Evolutionary conservation across 2,113 vertebrate species (phyloP).

Genomic region (Channa argus): DNA sequence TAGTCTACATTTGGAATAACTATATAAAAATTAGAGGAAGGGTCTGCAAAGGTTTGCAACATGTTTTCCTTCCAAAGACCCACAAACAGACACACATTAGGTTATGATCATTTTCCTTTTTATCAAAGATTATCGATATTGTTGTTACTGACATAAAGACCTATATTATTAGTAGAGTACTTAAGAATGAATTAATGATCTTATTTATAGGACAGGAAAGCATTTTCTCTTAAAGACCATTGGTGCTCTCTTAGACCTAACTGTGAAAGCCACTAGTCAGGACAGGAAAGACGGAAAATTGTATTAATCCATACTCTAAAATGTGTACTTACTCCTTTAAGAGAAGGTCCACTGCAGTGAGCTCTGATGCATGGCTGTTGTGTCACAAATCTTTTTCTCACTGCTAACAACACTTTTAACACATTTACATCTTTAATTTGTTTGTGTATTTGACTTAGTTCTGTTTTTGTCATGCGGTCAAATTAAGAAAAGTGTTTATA

Average conservation of each 20-base stretch:
- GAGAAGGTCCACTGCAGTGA: conserved; percentile 83
- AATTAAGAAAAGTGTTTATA: too few relatives aligned
- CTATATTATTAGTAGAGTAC: conserved; percentile 17
- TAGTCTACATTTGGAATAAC: background rate
- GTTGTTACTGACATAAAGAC: conserved; percentile 1
- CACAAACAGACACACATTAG: background rate
- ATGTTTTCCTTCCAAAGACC: background rate
- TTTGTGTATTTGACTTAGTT: conserved; percentile 52
- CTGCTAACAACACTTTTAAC: conserved; percentile 24
- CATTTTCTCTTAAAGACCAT: background rate
- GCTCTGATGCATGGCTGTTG: conserved; percentile 66
- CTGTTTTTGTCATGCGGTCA: background rate
- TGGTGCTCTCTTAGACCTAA: conserved; percentile 1
- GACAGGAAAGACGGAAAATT: background rate
- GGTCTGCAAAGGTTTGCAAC: background rate
- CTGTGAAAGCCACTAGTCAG: background rate
- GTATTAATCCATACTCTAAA: background rate
- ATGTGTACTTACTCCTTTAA: conserved; percentile 59
- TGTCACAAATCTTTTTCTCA: conserved; percentile 35
- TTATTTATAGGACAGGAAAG: too few relatives aligned
- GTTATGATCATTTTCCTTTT: too few relatives aligned
- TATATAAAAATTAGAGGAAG: background rate
- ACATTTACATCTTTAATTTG: conserved; percentile 15
- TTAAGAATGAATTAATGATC: background rate
- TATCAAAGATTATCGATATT: background rate